Conservation (phyloP, 2,888 invertebrate species). For the Stenolophus ochropezus region DNA sequence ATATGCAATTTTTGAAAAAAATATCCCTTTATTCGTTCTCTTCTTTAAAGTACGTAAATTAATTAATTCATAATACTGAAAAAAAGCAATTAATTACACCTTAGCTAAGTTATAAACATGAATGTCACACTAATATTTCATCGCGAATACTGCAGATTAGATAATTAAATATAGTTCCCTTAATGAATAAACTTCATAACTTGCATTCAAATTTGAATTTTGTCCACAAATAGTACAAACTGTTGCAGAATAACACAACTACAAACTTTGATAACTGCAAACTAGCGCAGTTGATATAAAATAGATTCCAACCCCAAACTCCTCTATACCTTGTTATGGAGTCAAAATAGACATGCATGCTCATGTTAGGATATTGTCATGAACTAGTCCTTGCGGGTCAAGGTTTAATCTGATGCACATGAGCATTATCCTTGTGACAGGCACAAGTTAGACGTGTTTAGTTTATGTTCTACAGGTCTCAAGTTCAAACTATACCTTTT, state of each 20-base stretch:
- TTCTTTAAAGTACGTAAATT: too few species aligned
- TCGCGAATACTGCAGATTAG: background rate
- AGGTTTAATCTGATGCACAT: background rate
- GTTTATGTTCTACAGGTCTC: too few species aligned
- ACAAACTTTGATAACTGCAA: background rate
- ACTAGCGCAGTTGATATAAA: background rate
- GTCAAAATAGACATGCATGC: background rate
- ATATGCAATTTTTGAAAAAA: too few species aligned
- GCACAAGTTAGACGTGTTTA: too few species aligned
- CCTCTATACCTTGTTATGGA: background rate
- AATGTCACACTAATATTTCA: background rate
- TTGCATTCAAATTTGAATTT: background rate
- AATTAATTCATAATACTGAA: too few species aligned
- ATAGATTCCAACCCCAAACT: background rate
- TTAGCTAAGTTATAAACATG: too few species aligned
- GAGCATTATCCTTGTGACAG: too few species aligned
- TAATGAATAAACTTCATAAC: background rate
- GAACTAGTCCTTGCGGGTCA: background rate
- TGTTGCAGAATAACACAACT: background rate
- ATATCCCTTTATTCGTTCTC: too few species aligned
- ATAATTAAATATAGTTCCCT: background rate
- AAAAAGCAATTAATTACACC: too few species aligned
- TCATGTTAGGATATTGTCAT: background rate
- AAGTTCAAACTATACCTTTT: too few species aligned
- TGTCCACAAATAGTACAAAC: background rate